phyloP scores from a whole-genome alignment of 64 coral and sea anemone species.

The Pachyseris speciosa region DNA sequence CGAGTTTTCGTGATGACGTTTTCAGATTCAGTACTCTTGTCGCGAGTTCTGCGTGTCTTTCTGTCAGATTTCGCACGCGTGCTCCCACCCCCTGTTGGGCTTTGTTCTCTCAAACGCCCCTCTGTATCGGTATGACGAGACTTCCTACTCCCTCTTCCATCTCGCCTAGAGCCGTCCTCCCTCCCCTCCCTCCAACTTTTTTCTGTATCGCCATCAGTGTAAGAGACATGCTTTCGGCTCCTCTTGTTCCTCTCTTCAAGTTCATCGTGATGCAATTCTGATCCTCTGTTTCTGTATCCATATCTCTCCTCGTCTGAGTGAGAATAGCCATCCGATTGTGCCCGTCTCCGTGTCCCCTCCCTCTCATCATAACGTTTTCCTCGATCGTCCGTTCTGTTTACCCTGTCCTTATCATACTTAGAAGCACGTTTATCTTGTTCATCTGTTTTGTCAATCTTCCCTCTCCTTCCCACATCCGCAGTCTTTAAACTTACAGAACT shows the following conservation, averaged over 20 bases:
- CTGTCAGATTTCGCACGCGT: neutral
- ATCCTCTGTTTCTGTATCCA: neutral
- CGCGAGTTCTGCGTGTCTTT: slow-evolving; percentile 23
- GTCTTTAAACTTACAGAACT: neutral
- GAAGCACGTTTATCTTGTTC: neutral
- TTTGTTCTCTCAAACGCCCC: neutral
- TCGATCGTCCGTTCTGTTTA: neutral
- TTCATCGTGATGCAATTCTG: slow-evolving; percentile 1
- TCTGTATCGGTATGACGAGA: neutral
- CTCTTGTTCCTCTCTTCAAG: neutral
- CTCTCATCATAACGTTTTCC: neutral
- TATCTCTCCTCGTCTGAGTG: neutral
- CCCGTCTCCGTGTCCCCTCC: neutral
- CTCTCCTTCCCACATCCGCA: neutral
- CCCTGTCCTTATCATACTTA: neutral
- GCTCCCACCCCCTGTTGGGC: neutral
- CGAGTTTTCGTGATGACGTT: slow-evolving; percentile 7
- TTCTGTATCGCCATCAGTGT: neutral
- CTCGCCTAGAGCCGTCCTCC: neutral
- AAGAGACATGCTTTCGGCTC: neutral
- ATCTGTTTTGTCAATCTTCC: neutral
- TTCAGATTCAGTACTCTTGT: slow-evolving; percentile 15
- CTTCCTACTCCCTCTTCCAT: neutral
- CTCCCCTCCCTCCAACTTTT: neutral
- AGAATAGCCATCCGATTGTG: neutral